Base-by-base conservation (phyloP, 1,140 invertebrate species). In the Propsilocerus akamusi region DNA sequence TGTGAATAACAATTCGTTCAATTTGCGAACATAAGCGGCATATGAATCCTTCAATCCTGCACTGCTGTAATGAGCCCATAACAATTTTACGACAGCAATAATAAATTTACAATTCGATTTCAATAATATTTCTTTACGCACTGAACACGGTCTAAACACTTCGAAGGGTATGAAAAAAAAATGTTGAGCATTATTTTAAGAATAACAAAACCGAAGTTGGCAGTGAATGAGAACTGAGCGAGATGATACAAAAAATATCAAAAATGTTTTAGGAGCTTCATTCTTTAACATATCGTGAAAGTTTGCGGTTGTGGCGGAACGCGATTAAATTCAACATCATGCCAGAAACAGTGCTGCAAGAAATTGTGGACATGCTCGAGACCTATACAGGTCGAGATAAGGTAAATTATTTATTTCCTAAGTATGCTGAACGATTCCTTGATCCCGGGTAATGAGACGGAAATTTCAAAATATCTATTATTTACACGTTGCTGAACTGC, bases 301-400 rank as follows among this genome's bases (percentile, higher is more conserved):
- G 14, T n/a, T 41, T 41, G 34, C 34, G 17, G 8, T 20, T 41
- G 22, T 20, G 34, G 34, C 22, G 14, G 22, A 41, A 17, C 10
- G 34, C 8, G 10, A 8, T 20, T 7, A 41, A 41, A 20, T 20
- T 20, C 22, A 4, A 41, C 10, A 41, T 20, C 10, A 8, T 11
- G 34, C 14, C 34, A 41, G 17, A 17, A 8, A 3, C 14, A 7
- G 22, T 41, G 54, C 55, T 71, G 7, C 57, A 62, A 46, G 69
- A 72, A 59, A 68, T 71, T 54, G 72, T 69, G 61, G 59, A 60
- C 55, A 61, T 72, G 50, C 61, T 72, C 34, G 69, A 72, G 49
- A 68, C 67, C n/a, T 72, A 72, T 55, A 71, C 66, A 54, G 71
- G 71, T 10, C 60, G 71, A 52, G 71, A 72, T 63, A 72, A 72